Base-by-base conservation (phyloP, 2,113 vertebrate species). In the Pundamilia nyererei region DNA sequence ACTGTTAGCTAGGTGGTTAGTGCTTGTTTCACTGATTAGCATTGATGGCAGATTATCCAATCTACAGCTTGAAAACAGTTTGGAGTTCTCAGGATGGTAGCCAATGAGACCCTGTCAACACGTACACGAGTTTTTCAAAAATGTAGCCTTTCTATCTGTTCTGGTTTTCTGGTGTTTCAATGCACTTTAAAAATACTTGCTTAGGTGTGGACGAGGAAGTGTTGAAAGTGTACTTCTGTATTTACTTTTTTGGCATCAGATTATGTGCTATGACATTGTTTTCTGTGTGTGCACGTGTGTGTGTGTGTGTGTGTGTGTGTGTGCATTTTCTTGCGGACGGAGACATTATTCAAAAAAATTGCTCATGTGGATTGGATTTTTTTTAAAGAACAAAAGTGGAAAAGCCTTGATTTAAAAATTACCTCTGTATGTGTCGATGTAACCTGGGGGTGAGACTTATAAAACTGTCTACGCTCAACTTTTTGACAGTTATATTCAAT, bases 51-150 rank as follows among this genome's bases (percentile, higher is more conserved):
- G 33, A 42, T 24, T 24, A 40, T 42, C 65, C 13, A 14, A 42
- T 24, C 1, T 70, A 70, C 5, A 9, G 38, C 12, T 6, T 21
- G 65, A 42, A 42, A 70, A 42, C 19, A 24, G 12, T 40, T 24
- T 40, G 35, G 11, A 6, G 65, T 13, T 24, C 12, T 14, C 12
- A 70, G 38, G 35, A 42, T 70, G 35, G 35, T 2, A 24, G 12
- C n/a, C 35, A 62, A 10, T 19, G 58, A 33, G 58, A 19, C 3
- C 2, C 7, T 9, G n/a, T 42, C 35, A 14, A 42, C 35, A 68
- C 4, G 3, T 9, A 40, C 62, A 14, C 1, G 3, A 0, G 62
- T 40, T 40, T 70, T 70, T 68, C n/a, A 0, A 68, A 68, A 70
- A 24, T 15, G 35, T 70, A 42, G 35, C 19, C n/a, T 24, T 14